Base-by-base conservation (phyloP, 2,797 vertebrate genomes). In the Sebastes alutus region DNA sequence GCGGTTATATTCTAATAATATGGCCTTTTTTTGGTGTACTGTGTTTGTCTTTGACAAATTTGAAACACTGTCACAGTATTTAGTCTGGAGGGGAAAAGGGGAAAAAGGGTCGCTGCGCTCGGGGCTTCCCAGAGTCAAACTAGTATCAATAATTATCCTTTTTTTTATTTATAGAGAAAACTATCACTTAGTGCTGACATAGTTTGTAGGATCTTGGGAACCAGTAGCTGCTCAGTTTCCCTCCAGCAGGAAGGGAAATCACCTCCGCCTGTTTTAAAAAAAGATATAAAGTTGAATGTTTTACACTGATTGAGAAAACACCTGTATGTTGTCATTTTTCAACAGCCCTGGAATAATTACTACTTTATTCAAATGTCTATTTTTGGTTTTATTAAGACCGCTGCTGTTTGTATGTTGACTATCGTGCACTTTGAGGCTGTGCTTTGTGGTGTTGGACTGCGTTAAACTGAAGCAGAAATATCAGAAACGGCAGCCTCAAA, bases 51-150 rank as follows among this genome's bases (percentile, higher is more conserved):
- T 35, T 49, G 30, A 33, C 16, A 14, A 52, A 78, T 64, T 80
- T 4, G 32, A 63, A 84, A 56, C 33, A 49, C 60, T 71, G 60
- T 77, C 58, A 68, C 30, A 52, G 59, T 70, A 55, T 87, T 77
- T 65, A 54, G 72, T 64, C 62, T 66, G 25, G 23, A 74, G 35
- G 35, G 35, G 10, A 11, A 13, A 38, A 33, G 32, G 32, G n/a
- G 14, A 27, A 22, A 54, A 8, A 30, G 14, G 12, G 52, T 30
- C 0, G 0, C 32, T 71, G 22, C 1, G 5, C 56, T 49, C 9
- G 23, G 30, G 8, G 25, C 18, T 55, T 73, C 30, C n/a, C 63
- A 46, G 14, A 80, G 1, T 58, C 22, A 64, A 61, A 59, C 10
- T 13, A 20, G 5, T 29, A 29, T 75, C 42, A 58, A 52, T 55